phyloP scores from a whole-genome alignment of 2,113 vertebrate genomes.

The Mesoclemmys tuberculata region DNA sequence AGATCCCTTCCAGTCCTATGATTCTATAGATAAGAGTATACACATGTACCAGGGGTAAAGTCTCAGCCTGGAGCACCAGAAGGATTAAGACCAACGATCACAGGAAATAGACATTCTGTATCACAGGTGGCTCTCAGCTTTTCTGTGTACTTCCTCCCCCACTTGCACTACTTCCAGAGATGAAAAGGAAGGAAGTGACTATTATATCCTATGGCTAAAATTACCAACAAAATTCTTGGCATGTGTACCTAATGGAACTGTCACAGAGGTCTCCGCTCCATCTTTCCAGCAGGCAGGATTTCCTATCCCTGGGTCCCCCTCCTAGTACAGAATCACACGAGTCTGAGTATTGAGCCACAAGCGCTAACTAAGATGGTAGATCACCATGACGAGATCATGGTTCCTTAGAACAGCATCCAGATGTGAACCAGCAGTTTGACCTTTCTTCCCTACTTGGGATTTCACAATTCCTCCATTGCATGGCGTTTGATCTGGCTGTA shows the following conservation, averaged over 20 bases:
- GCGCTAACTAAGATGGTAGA: neutral
- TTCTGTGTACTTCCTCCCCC: neutral
- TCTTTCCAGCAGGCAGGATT: neutral
- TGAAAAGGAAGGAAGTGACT: neutral
- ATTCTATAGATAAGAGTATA: too few relatives aligned
- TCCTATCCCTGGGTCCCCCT: neutral
- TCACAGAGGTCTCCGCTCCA: neutral
- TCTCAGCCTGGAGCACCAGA: neutral
- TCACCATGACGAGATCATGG: neutral
- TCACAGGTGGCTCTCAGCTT: neutral
- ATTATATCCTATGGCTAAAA: neutral
- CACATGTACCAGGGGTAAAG: neutral
- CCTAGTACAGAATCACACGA: neutral
- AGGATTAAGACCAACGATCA: neutral
- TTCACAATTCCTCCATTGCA: neutral
- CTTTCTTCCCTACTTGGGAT: neutral
- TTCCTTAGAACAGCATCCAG: neutral
- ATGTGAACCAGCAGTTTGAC: neutral
- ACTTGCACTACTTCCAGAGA: neutral
- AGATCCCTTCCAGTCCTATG: too few relatives aligned
- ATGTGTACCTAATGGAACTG: neutral
- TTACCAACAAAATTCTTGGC: neutral
- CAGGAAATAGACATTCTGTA: neutral
- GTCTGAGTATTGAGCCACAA: neutral
- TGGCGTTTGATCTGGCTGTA: neutral